phyloP scores from a whole-genome alignment of 2,113 vertebrate genomes.

The Alouatta palliata region DNA sequence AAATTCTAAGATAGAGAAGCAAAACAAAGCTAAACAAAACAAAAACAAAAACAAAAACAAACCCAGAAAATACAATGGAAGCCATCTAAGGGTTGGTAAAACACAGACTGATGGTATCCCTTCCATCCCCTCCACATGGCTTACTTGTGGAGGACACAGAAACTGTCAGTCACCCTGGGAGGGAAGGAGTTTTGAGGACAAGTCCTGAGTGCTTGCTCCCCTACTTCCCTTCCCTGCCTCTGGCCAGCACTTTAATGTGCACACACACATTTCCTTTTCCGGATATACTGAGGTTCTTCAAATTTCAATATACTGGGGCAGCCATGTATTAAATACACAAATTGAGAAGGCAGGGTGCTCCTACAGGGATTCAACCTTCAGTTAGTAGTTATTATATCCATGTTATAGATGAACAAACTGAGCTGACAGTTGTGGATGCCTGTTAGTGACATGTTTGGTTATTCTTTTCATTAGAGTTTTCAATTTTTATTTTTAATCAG shows the following conservation, averaged over 20 bases:
- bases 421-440: neutral
- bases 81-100: neutral
- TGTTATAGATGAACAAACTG: neutral
- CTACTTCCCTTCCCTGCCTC: neutral
- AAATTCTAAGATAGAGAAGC: constrained; percentile 30
- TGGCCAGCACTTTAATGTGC: neutral
- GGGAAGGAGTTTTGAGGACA: neutral
- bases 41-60: neutral
- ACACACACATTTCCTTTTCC: neutral
- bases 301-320: neutral
- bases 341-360: neutral
- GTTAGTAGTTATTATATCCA: neutral
- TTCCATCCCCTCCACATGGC: neutral
- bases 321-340: neutral
- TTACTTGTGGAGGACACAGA: neutral
- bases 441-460: neutral
- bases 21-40: neutral
- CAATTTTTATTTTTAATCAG: constrained; percentile 34
- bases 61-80: neutral
- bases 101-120: neutral
- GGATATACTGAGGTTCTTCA: neutral
- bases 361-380: neutral
- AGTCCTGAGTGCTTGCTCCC: neutral
- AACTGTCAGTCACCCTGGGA: neutral
- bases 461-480: constrained; percentile 40